Evolutionary conservation across 2,113 vertebrate genomes (phyloP).

Genomic region (Procapra przewalskii): DNA sequence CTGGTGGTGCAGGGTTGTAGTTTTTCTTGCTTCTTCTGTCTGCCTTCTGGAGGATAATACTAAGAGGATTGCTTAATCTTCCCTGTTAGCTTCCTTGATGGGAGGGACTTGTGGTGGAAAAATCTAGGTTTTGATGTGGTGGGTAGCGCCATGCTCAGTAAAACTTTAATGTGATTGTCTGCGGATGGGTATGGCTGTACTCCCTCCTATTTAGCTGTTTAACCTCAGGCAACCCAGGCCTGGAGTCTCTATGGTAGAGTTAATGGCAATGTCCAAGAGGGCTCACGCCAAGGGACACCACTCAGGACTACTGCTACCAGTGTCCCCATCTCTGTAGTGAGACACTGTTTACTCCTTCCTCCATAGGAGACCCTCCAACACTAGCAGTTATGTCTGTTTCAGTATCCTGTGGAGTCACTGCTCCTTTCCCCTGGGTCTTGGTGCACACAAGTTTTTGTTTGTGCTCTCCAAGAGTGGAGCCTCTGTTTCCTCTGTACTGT

Average conservation of each 20-base stretch:
- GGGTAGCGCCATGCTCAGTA: not conserved
- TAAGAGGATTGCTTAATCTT: not conserved
- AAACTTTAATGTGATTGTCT: not conserved
- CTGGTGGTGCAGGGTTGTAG: not conserved
- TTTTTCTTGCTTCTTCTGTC: not conserved
- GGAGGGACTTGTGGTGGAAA: not conserved
- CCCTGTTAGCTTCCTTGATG: not conserved
- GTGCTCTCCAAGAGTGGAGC: not conserved
- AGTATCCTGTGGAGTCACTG: not conserved
- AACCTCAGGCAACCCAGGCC: not conserved
- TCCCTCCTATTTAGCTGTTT: not conserved
- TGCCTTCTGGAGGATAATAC: not conserved
- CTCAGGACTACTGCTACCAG: not conserved
- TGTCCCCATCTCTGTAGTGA: not conserved
- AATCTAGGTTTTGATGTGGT: not conserved
- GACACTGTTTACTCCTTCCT: not conserved
- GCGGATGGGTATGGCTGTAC: not conserved
- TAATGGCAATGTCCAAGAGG: not conserved
- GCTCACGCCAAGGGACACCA: rapidly evolving
- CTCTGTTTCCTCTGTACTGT: not conserved
- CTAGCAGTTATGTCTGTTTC: not conserved
- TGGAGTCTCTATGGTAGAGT: not conserved
- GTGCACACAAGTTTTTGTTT: not conserved
- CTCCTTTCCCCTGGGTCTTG: not conserved
- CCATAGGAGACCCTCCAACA: not conserved